Evolutionary conservation across 2,888 invertebrate genomes (phyloP), one percentile per base, ranked within the genome.

Genomic region (Diploptera punctata): DNA sequence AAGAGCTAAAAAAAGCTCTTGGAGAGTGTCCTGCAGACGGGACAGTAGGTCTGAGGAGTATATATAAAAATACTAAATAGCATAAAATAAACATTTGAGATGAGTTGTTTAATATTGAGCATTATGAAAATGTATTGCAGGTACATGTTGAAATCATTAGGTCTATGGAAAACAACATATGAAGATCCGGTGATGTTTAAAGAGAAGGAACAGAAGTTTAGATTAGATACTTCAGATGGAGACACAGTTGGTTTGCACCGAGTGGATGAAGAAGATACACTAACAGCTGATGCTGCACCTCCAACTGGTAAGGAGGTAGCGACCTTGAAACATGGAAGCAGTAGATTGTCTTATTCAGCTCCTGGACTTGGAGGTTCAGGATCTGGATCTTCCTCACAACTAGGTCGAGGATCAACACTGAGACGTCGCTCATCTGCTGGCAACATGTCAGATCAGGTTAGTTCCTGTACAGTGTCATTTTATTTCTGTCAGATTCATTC

Each of bases 81-180:
- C n/a, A n/a, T n/a, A n/a, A n/a, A n/a, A n/a, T n/a, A n/a, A n/a
- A n/a, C n/a, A n/a, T n/a, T n/a, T n/a, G n/a, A n/a, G n/a, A n/a
- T n/a, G n/a, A n/a, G n/a, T n/a, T n/a, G n/a, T n/a, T n/a, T n/a
- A n/a, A n/a, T n/a, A n/a, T n/a, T n/a, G n/a, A n/a, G n/a, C n/a
- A n/a, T n/a, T n/a, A n/a, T n/a, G n/a, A n/a, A n/a, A n/a, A n/a
- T n/a, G n/a, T 67, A 21, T 49, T 65, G 9, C 31, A 93, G 94
- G 79, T 95, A 95, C 79, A 93, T 98, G 89, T 85, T 99, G 26
- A 98, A 98, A 84, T 94, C 95, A 0, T 87, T 99, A 79, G 99
- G 99, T 0, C 86, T 99, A 68, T 99, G 99, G 97, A 94, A 93
- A 79, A 88, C 86, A 0, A 82, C 85, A n/a, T 70, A 74, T 24